phyloP scores from a whole-genome alignment of 2,113 vertebrate species.

The Etia nguti region DNA sequence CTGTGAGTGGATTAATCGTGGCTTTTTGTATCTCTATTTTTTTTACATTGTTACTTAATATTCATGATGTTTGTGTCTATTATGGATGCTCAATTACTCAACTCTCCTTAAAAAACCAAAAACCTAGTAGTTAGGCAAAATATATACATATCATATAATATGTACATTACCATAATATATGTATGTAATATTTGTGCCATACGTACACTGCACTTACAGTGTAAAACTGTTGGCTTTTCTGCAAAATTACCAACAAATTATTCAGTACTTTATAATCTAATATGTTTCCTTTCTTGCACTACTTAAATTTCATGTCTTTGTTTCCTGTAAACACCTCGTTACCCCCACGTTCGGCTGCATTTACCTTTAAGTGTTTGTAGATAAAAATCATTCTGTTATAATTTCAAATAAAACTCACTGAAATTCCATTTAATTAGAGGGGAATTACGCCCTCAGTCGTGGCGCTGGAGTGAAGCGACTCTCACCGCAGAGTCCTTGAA shows the following conservation, averaged over 20 bases:
- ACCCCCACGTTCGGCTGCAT: not conserved
- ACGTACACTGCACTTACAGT: not conserved
- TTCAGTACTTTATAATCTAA: not conserved
- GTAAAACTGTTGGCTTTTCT: not conserved
- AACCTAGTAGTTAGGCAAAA: not conserved
- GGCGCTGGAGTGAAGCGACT: not conserved
- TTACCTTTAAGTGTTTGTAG: not conserved
- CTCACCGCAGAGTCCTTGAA: not conserved
- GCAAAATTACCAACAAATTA: not conserved
- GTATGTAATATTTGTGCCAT: not conserved
- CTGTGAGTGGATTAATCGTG: not conserved
- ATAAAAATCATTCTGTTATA: not conserved
- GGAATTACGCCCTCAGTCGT: not conserved
- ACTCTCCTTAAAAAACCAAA: not conserved
- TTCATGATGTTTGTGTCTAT: not conserved
- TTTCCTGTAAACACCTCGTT: not conserved
- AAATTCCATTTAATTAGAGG: not conserved
- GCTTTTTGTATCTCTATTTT: not conserved
- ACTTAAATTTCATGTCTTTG: not conserved
- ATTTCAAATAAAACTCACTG: not conserved
- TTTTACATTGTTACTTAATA: not conserved
- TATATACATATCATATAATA: not conserved
- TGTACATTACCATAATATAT: not conserved
- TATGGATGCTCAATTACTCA: not conserved
- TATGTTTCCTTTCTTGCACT: accelerated